These are phyloP conservation scores for Nebria brevicollis DNA, from an alignment of 2,888 invertebrate species.

Conservation along the genomic window DNA sequence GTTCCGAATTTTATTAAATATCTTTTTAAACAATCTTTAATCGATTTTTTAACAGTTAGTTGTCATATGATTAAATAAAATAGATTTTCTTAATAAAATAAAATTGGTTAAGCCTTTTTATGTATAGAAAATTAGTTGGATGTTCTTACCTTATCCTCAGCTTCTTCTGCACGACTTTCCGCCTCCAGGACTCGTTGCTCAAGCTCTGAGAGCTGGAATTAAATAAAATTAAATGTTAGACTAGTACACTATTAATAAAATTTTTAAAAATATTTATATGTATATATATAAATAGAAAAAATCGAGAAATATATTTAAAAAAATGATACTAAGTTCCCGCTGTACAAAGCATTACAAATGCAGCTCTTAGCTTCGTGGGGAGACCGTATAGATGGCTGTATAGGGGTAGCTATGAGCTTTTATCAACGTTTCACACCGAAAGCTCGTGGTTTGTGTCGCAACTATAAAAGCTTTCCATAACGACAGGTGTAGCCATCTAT, in stretches of 20 bases:
- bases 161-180: conserved; percentile 91
- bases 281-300: too few species aligned
- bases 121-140: neutral
- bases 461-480: neutral
- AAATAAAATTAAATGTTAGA: conserved; percentile 51
- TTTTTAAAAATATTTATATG: too few species aligned
- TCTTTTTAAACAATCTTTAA: too few species aligned
- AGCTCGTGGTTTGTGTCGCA: conserved; percentile 5
- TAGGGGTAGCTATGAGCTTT: neutral
- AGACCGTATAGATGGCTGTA: conserved; percentile 8
- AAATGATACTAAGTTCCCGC: neutral
- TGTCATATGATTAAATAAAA: too few species aligned
- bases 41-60: too few species aligned
- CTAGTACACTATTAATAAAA: neutral
- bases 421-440: conserved; percentile 12
- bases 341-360: neutral
- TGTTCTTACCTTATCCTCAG: conserved; percentile 88
- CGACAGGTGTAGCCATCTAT: conserved; percentile 28
- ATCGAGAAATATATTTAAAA: too few species aligned
- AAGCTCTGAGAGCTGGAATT: conserved; percentile 90
- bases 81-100: too few species aligned
- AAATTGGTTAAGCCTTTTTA: too few species aligned
- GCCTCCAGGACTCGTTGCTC: conserved; percentile 93
- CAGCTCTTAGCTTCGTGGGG: neutral
- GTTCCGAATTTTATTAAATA: too few species aligned